phyloP scores from a whole-genome alignment of 1,140 invertebrate genomes.

The Drosophila elegans region DNA sequence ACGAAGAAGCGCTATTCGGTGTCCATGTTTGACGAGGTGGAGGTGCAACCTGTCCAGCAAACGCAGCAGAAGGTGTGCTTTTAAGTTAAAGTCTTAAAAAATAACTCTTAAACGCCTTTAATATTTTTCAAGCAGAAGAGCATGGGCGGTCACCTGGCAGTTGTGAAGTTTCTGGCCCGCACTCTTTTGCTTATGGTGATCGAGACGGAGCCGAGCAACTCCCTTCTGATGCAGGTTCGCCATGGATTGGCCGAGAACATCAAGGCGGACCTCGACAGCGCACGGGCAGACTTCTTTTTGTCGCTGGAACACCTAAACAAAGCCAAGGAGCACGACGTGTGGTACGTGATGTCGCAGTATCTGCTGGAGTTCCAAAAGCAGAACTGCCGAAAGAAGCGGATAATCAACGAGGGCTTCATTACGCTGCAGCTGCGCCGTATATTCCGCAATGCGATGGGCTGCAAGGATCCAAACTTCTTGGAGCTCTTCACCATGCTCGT shows the following conservation, averaged over 20 bases:
- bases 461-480: conserved; percentile 72
- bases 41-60: conserved; percentile 57
- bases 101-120: too few species aligned
- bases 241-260: conserved; percentile 43
- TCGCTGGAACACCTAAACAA: conserved; percentile 75
- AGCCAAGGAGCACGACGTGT: conserved; percentile 72
- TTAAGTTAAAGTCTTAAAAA: too few species aligned
- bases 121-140: conserved; percentile 33
- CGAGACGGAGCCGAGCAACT: conserved; percentile 56
- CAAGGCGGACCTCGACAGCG: conserved; percentile 57
- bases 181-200: conserved; percentile 68
- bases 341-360: conserved; percentile 78
- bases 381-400: conserved; percentile 50
- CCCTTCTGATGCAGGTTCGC: conserved; percentile 51
- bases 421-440: conserved; percentile 71
- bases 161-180: conserved; percentile 72
- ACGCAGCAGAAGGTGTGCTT: conserved; percentile 38
- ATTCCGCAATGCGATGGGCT: conserved; percentile 64
- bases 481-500: conserved; percentile 75
- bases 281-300: conserved; percentile 68
- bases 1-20: conserved; percentile 70
- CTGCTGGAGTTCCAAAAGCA: conserved; percentile 70
- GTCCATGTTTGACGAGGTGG: conserved; percentile 78
- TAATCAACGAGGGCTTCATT: conserved; percentile 73
- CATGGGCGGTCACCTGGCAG: conserved; percentile 44